Conservation (phyloP, 1,140 invertebrate species). For the Trichogramma pretiosum region DNA sequence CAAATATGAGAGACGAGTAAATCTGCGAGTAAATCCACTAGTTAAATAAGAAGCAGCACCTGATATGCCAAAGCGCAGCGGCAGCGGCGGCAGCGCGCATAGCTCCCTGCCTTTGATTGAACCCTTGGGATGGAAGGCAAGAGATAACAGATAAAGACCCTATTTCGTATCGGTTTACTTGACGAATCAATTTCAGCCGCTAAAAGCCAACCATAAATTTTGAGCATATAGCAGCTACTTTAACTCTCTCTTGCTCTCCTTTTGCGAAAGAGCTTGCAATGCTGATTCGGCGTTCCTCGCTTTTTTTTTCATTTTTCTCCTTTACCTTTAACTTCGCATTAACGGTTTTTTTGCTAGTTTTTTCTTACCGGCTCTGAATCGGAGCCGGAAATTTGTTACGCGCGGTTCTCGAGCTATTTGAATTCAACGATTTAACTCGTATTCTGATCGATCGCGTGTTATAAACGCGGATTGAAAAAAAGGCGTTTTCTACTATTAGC, state of each 20-base stretch:
- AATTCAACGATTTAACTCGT: too few species aligned
- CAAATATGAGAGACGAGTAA: conserved; percentile 4
- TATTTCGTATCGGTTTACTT: conserved; percentile 33
- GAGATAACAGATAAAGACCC: conserved; percentile 20
- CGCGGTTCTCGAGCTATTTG: too few species aligned
- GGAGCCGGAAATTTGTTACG: too few species aligned
- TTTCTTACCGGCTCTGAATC: too few species aligned
- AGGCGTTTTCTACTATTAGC: too few species aligned
- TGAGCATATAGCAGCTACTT: conserved; percentile 20
- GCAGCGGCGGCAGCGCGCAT: not conserved
- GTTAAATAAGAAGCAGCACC: conserved; percentile 15
- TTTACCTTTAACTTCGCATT: too few species aligned
- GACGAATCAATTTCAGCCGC: conserved; percentile 31
- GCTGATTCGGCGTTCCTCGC: conserved; percentile 27
- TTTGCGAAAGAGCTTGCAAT: not conserved
- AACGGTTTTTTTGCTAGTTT: too few species aligned
- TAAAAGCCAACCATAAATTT: conserved; percentile 33
- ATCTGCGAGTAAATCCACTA: conserved; percentile 6
- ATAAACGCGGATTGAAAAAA: too few species aligned
- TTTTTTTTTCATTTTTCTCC: conserved; percentile 22
- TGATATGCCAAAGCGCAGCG: not conserved
- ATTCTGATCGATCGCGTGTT: too few species aligned
- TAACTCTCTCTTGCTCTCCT: conserved; percentile 2
- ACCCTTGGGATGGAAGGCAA: conserved; percentile 5
- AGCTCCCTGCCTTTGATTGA: conserved; percentile 13